phyloP scores from a whole-genome alignment of 2,888 invertebrate genomes.

The Heterodera filipjevi region DNA sequence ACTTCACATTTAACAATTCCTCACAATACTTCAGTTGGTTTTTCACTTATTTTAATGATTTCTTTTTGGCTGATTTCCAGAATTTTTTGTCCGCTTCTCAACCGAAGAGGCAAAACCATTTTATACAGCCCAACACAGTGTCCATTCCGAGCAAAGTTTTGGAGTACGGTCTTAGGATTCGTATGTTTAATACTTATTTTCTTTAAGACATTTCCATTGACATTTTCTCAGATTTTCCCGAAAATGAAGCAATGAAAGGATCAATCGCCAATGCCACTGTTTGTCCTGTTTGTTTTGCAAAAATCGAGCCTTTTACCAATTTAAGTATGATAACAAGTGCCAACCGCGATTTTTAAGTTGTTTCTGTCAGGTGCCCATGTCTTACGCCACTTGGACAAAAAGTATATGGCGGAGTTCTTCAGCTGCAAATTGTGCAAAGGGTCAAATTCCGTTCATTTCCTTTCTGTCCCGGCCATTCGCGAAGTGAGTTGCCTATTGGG shows the following conservation, averaged over 20 bases:
- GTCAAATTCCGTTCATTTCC: background rate
- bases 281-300: constrained; percentile 5
- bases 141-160: constrained; percentile 18
- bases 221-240: background rate
- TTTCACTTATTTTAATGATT: no score
- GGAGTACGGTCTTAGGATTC: constrained; percentile 5
- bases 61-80: background rate
- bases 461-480: background rate
- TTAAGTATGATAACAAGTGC: background rate
- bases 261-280: background rate
- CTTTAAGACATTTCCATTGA: no score
- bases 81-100: background rate
- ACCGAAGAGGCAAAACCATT: background rate
- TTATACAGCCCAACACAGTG: background rate
- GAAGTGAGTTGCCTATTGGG: background rate
- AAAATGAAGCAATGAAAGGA: background rate
- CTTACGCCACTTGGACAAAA: background rate
- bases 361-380: background rate
- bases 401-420: background rate
- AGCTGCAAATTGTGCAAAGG: background rate
- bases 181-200: background rate
- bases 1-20: no score
- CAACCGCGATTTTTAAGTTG: no score
- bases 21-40: no score
- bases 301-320: background rate